Conservation (phyloP, 2,113 vertebrate species). For the Campylomormyrus tamandua region DNA sequence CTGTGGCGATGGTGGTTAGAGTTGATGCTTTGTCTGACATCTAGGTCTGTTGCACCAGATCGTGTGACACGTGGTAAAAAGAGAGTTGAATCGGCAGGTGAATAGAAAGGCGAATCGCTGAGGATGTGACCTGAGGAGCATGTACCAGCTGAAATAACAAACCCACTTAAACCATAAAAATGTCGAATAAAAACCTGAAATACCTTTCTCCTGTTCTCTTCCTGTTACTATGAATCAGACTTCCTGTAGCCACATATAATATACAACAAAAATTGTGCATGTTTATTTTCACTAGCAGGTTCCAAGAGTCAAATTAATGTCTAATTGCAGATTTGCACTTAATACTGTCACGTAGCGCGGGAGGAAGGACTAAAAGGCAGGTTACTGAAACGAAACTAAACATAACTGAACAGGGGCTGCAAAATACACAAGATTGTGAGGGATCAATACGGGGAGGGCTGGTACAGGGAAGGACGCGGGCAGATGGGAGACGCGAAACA, state of each 20-base stretch:
- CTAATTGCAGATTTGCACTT: not conserved
- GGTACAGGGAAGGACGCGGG: not conserved
- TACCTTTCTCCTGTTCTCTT: not conserved
- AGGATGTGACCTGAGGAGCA: not conserved
- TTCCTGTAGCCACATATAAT: not conserved
- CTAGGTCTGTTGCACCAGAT: not conserved
- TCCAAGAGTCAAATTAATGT: not conserved
- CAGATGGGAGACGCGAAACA: not conserved
- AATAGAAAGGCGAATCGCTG: not conserved
- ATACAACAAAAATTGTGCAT: not conserved
- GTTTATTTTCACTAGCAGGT: not conserved
- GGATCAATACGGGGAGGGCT: not conserved
- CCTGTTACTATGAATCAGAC: not conserved
- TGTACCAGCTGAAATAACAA: not conserved
- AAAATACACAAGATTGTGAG: not conserved
- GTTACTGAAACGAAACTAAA: no score
- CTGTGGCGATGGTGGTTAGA: not conserved
- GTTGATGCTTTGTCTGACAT: not conserved
- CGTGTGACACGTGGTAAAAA: not conserved
- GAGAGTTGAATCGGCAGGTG: not conserved
- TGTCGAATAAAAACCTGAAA: not conserved
- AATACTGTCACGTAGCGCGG: not conserved
- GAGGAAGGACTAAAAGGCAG: not conserved
- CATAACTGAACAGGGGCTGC: no score
- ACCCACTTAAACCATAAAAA: not conserved